A percentile compares a stretch with the other conserved stretches of the same genome.
Conservation (phyloP, 2,797 vertebrate species). For the Cottoperca gobio region DNA sequence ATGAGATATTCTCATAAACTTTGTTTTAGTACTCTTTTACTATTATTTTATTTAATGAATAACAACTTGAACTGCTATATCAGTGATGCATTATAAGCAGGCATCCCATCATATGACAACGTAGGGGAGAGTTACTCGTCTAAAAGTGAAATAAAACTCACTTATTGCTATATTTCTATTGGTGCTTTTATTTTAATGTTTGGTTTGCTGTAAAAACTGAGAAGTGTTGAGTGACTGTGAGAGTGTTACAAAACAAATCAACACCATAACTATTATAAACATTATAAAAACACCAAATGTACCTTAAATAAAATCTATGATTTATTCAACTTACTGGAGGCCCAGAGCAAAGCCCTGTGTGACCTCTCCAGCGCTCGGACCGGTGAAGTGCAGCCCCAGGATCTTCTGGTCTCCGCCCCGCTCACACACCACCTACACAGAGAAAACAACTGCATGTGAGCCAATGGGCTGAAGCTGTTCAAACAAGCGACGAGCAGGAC, state of each 20-base stretch:
- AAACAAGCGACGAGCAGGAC: background rate
- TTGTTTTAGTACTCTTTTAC: background rate
- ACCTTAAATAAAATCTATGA: background rate
- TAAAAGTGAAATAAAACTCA: background rate
- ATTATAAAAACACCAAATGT: background rate
- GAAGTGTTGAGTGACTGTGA: constrained; percentile 4
- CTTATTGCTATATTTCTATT: background rate
- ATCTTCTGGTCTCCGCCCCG: constrained; percentile 86
- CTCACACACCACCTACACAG: constrained; percentile 91
- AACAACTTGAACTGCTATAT: background rate
- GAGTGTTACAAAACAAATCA: background rate
- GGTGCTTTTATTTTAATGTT: background rate
- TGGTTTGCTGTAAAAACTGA: background rate
- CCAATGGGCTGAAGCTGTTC: background rate
- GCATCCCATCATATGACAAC: background rate
- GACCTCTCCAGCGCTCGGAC: constrained; percentile 95
- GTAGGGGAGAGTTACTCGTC: too few species aligned
- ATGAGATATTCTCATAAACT: background rate
- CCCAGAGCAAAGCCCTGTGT: constrained; percentile 94
- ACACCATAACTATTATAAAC: background rate
- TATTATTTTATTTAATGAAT: too few species aligned
- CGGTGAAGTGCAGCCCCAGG: constrained; percentile 95
- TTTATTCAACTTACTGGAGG: constrained; percentile 88
- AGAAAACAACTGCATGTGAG: background rate
- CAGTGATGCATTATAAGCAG: background rate